Percentiles rank a stretch among this genome's conserved stretches.
phyloP scores from a whole-genome alignment of 2,113 vertebrate species.

The Acrocephalus kingi region DNA sequence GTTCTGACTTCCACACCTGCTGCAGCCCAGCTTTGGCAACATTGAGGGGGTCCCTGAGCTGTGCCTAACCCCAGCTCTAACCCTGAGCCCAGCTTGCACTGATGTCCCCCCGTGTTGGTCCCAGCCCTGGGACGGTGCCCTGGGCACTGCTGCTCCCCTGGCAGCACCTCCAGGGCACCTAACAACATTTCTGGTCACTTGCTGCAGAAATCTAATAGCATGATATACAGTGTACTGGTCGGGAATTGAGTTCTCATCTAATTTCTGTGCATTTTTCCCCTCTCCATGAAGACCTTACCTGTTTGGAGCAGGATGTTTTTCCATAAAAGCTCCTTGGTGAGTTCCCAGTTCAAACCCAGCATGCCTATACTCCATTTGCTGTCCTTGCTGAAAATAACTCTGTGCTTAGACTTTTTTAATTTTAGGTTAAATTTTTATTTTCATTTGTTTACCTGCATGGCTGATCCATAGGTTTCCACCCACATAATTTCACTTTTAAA shows the following conservation, averaged over 20 bases:
- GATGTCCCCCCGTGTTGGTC: neutral
- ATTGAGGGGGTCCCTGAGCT: neutral
- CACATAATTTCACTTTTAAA: slow-evolving; percentile 30
- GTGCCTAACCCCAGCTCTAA: neutral
- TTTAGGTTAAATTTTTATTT: neutral
- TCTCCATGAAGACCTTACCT: slow-evolving; percentile 96
- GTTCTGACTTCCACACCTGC: neutral
- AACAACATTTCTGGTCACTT: neutral
- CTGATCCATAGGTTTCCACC: slow-evolving; percentile 71
- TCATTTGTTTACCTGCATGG: slow-evolving; percentile 70
- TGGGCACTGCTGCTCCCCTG: neutral
- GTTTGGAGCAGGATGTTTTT: slow-evolving; percentile 99
- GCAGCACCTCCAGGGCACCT: neutral
- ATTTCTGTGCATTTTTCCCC: slow-evolving; percentile 90
- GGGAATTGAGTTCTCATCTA: slow-evolving; percentile 89
- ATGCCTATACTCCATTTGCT: slow-evolving; percentile 81
- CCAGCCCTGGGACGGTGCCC: neutral
- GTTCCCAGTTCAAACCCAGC: slow-evolving; percentile 88
- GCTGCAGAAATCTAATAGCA: slow-evolving; percentile 41
- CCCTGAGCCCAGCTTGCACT: neutral
- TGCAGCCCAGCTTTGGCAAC: neutral
- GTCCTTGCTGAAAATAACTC: slow-evolving; percentile 62
- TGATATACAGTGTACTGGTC: slow-evolving; percentile 74
- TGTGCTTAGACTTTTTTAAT: slow-evolving; percentile 19
- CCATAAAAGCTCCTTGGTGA: slow-evolving; percentile 99